A percentile compares a stretch with the other conserved stretches of the same genome.
These are phyloP conservation scores for human (Homo sapiens) DNA, from an alignment of 2,113 vertebrate genomes.

Conservation along the genomic window GRCh38 chr9:18291501-18292000, in stretches of 20 bases:
- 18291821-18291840: neutral
- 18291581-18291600: neutral
- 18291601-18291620: neutral
- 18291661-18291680: neutral
- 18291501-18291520: neutral
- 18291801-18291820: neutral
- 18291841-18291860: neutral
- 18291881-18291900: neutral
- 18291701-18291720: too few relatives aligned
- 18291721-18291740: rapidly evolving
- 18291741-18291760: too few relatives aligned
- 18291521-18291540: neutral
- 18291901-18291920: neutral
- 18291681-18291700: neutral
- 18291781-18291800: neutral
- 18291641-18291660: neutral
- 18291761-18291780: neutral
- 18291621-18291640: neutral
- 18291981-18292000: neutral
- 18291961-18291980: neutral
- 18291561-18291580: neutral
- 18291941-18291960: neutral
- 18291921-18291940: neutral
- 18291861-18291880: neutral
- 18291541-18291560: neutral